Evolutionary conservation across 2,797 vertebrate species (phyloP).

Genomic region (Danio jaintianensis): DNA sequence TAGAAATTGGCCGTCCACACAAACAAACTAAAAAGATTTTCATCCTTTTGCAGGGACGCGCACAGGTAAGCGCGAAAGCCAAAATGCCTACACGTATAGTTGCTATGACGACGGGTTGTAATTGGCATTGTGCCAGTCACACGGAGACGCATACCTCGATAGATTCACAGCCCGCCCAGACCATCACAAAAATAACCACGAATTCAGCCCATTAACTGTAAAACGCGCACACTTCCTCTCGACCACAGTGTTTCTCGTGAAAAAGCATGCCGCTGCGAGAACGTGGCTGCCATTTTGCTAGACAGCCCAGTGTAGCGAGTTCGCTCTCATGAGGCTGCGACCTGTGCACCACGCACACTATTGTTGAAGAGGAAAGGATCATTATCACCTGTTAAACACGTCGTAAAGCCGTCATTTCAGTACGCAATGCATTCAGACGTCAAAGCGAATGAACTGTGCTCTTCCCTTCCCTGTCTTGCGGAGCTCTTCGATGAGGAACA

Average conservation of each 20-base stretch:
- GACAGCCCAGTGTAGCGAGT: conserved; percentile 51
- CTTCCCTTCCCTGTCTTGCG: not conserved
- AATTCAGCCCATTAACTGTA: not conserved
- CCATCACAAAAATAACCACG: not conserved
- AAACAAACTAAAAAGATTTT: not conserved
- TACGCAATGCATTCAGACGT: not conserved
- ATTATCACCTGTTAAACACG: not conserved
- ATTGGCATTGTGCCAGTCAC: conserved; percentile 55
- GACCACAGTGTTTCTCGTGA: not conserved
- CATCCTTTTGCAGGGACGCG: not conserved
- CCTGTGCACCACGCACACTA: conserved; percentile 21
- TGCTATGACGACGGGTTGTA: conserved; percentile 62
- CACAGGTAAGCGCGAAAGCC: conserved; percentile 32
- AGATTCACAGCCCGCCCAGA: conserved; percentile 7
- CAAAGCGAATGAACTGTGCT: not conserved
- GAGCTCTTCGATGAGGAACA: conserved; percentile 16
- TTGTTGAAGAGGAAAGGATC: conserved; percentile 21
- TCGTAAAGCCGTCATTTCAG: not conserved
- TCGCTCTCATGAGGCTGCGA: conserved; percentile 31
- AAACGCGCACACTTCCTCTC: not conserved
- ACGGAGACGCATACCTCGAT: conserved; percentile 1
- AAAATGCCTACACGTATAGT: conserved; percentile 51
- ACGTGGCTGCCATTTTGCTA: conserved; percentile 63
- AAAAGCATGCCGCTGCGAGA: conserved; percentile 34
- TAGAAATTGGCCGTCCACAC: not conserved